Percentiles rank a stretch among this genome's conserved stretches.
These are phyloP conservation scores for Carassius carassius DNA, from an alignment of 2,113 vertebrate genomes.

Conservation along the genomic window DNA sequence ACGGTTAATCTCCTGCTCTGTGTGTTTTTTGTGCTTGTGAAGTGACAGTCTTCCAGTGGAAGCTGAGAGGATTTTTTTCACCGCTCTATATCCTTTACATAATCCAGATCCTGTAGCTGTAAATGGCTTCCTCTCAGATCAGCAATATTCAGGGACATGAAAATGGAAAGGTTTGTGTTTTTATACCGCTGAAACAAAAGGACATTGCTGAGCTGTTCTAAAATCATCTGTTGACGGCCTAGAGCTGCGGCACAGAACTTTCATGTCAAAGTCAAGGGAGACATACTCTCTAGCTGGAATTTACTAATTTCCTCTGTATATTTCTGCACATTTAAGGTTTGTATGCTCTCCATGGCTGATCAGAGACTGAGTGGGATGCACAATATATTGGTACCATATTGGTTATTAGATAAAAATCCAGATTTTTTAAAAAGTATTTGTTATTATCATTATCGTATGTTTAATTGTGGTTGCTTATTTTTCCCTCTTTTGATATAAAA, in stretches of 20 bases:
- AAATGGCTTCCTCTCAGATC: slow-evolving; percentile 46
- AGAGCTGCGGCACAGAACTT: slow-evolving; percentile 36
- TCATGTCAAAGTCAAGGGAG: slow-evolving; percentile 47
- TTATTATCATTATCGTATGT: neutral
- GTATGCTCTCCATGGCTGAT: neutral
- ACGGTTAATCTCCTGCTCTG: neutral
- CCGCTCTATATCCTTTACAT: slow-evolving; percentile 36
- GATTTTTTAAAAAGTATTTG: neutral
- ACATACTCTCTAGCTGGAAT: neutral
- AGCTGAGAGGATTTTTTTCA: slow-evolving; percentile 33
- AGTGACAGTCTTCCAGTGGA: slow-evolving; percentile 22
- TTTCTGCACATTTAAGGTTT: neutral
- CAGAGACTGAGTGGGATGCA: neutral
- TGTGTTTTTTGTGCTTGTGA: slow-evolving; percentile 19
- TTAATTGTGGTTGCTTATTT: neutral
- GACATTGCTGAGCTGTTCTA: slow-evolving; percentile 57
- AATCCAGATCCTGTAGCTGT: slow-evolving; percentile 46
- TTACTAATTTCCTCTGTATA: neutral
- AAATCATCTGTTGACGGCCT: slow-evolving; percentile 39
- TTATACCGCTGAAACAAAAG: slow-evolving; percentile 51
- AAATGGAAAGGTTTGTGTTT: slow-evolving; percentile 55
- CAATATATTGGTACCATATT: neutral
- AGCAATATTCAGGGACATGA: slow-evolving; percentile 54
- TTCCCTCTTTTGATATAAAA: neutral
- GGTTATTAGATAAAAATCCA: neutral